Evolutionary conservation across 2,113 vertebrate species (phyloP).

Genomic region (Amblyornis subalaris): DNA sequence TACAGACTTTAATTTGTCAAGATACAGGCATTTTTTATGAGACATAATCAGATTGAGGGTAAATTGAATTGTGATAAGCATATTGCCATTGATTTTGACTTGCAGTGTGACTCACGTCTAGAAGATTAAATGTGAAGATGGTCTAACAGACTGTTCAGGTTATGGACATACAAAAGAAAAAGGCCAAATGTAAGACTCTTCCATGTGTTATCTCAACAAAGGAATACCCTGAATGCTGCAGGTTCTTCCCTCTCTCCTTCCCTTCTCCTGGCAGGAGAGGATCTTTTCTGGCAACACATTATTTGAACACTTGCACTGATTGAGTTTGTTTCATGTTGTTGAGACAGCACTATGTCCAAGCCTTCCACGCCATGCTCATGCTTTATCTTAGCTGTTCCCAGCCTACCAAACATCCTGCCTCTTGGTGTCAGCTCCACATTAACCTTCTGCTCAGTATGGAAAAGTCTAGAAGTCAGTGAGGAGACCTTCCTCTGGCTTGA

Average conservation of each 20-base stretch:
- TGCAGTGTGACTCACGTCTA: not conserved
- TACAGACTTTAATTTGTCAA: slow-evolving; percentile 9
- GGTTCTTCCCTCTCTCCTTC: not conserved
- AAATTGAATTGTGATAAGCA: slow-evolving; percentile 45
- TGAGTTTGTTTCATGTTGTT: not conserved
- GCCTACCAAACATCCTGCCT: not conserved
- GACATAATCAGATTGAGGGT: slow-evolving; percentile 28
- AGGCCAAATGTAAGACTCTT: not conserved
- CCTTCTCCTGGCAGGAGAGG: not conserved
- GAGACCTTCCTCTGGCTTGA: not conserved
- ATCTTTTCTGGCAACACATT: not conserved
- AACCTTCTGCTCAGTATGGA: not conserved
- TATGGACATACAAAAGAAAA: not conserved
- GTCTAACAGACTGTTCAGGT: not conserved
- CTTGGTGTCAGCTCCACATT: not conserved
- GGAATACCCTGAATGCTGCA: not conserved
- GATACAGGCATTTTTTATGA: not conserved
- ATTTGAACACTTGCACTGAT: not conserved
- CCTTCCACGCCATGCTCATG: not conserved
- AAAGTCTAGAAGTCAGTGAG: not conserved
- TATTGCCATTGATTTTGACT: slow-evolving; percentile 40
- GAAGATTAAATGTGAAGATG: slow-evolving; percentile 32
- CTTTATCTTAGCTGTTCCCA: not conserved
- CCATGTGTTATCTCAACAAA: not conserved
- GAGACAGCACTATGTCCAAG: not conserved